phyloP scores from a whole-genome alignment of 2,797 vertebrate genomes.

The Pseudochirops cupreus region DNA sequence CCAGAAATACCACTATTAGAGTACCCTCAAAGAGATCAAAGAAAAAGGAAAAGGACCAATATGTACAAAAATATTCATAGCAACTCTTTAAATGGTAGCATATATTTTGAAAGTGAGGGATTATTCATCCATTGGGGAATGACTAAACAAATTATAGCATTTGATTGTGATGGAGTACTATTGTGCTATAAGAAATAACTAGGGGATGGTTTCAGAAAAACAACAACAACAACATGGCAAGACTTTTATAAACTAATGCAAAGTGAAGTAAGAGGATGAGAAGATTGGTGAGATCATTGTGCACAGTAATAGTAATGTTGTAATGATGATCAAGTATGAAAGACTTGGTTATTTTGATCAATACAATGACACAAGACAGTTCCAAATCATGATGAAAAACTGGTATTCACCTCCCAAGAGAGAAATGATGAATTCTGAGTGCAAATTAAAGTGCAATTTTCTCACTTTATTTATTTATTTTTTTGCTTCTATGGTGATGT shows the following conservation, averaged over 20 bases:
- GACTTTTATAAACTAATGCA: background rate
- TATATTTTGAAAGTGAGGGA: background rate
- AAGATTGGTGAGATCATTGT: background rate
- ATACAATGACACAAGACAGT: background rate
- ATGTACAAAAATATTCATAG: background rate
- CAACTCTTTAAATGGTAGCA: background rate
- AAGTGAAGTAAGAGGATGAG: background rate
- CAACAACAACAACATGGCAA: background rate
- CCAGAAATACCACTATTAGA: background rate
- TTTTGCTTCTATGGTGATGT: background rate
- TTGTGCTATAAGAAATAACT: background rate
- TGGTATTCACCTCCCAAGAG: background rate
- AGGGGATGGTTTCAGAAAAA: background rate
- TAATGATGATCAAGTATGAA: background rate
- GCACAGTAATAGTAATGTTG: background rate
- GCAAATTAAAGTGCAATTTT: background rate
- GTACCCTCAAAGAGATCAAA: background rate
- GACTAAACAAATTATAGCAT: background rate
- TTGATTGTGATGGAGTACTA: background rate
- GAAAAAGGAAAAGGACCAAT: background rate
- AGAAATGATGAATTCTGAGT: background rate
- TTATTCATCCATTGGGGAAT: background rate
- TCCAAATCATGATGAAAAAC: background rate
- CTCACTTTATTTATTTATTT: background rate
- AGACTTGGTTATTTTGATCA: background rate